Evolutionary conservation across 2,113 vertebrate species (phyloP).

Genomic region (Pao palembangensis): DNA sequence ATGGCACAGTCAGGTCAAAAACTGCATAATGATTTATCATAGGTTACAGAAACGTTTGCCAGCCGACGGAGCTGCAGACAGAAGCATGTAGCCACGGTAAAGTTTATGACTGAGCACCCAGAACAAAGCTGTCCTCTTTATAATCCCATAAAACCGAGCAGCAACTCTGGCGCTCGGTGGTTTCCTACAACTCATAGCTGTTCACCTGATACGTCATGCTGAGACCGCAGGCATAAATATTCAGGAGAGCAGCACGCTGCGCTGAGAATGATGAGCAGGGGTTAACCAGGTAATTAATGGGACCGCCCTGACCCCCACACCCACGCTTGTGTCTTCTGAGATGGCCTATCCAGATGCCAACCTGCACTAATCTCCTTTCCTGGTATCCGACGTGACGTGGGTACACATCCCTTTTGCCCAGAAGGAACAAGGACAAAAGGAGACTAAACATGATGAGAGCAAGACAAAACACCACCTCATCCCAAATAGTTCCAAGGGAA

Average conservation of each 20-base stretch:
- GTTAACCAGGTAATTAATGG: slow-evolving; percentile 55
- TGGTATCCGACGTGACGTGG: no score
- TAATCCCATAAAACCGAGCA: slow-evolving; percentile 44
- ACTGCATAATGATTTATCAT: no score
- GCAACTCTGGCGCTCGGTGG: slow-evolving; percentile 56
- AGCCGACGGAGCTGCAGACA: slow-evolving; percentile 18
- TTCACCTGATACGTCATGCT: slow-evolving; percentile 41
- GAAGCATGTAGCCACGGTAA: slow-evolving; percentile 49
- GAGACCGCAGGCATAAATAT: slow-evolving; percentile 40
- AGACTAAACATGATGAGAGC: slow-evolving; percentile 47
- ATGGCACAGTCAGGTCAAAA: no score
- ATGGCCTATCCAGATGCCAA: slow-evolving; percentile 61
- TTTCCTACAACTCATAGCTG: slow-evolving; percentile 55
- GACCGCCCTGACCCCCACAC: slow-evolving; percentile 40
- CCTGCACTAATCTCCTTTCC: background rate
- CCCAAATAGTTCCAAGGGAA: no score
- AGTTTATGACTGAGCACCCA: slow-evolving; percentile 17
- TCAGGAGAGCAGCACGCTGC: slow-evolving; percentile 42
- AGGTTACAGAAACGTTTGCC: slow-evolving; percentile 12
- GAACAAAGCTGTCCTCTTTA: slow-evolving; percentile 37
- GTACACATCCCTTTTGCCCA: background rate
- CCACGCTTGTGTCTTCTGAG: slow-evolving; percentile 31
- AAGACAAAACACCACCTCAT: background rate
- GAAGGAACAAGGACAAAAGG: no score
- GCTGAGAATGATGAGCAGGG: slow-evolving; percentile 57